Conservation (phyloP, 30 jellyfish, hydroid and myxozoan species). For the Aurelia coerulea region DNA sequence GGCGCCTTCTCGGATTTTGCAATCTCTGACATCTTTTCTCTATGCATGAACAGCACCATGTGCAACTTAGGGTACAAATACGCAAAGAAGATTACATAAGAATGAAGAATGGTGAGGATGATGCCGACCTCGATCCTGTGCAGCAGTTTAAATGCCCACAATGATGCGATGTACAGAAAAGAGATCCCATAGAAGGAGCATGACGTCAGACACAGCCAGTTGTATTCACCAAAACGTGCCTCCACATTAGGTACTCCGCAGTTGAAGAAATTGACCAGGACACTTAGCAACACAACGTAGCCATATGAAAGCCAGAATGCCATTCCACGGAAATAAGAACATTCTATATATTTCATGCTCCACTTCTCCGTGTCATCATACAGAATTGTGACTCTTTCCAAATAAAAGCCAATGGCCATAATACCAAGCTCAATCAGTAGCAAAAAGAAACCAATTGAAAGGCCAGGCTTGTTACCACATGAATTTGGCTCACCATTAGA, state of each 20-base stretch:
- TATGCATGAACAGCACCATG: conserved; percentile 70
- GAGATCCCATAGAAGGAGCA: conserved; percentile 67
- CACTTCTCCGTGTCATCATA: conserved; percentile 76
- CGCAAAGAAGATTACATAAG: conserved; percentile 37
- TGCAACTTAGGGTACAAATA: conserved; percentile 84
- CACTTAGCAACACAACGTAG: conserved; percentile 61
- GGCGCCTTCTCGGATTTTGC: conserved; percentile 46
- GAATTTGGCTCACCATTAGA: conserved; percentile 60
- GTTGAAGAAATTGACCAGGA: conserved; percentile 76
- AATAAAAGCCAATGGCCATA: conserved; percentile 48
- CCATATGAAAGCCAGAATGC: conserved; percentile 87
- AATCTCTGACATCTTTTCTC: conserved; percentile 45
- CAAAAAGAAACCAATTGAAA: conserved; percentile 35
- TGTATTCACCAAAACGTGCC: conserved; percentile 83
- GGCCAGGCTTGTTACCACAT: conserved; percentile 72
- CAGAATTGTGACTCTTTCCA: conserved; percentile 40
- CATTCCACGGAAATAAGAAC: conserved; percentile 69
- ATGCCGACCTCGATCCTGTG: conserved; percentile 71
- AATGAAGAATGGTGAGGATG: conserved; percentile 72
- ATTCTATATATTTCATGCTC: conserved; percentile 82
- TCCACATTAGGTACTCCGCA: conserved; percentile 91
- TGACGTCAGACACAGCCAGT: conserved; percentile 70
- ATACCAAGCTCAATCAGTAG: conserved; percentile 58
- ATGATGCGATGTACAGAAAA: conserved; percentile 60
- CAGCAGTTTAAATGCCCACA: conserved; percentile 66